phyloP scores from a whole-genome alignment of 1,140 invertebrate species.

The Lucilia cuprina region DNA sequence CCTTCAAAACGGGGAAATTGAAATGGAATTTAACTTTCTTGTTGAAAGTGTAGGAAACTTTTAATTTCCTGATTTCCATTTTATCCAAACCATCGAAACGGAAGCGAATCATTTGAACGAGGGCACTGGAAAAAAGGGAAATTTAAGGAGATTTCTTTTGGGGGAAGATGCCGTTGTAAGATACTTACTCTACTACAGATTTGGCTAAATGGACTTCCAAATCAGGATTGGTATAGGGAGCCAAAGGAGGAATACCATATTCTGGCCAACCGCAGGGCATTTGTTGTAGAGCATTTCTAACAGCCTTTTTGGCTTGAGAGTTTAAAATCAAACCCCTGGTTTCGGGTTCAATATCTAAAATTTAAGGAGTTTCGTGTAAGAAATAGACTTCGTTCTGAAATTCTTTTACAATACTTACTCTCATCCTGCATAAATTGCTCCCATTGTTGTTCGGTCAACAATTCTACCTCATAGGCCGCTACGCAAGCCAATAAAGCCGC shows the following conservation, averaged over 20 bases:
- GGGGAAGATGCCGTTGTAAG: too few relatives aligned
- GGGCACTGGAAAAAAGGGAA: conserved; percentile 36
- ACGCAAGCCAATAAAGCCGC: conserved; percentile 50
- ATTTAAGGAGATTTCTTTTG: neutral
- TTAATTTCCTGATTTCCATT: conserved; percentile 54
- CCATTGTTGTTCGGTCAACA: conserved; percentile 51
- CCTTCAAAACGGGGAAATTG: conserved; percentile 42
- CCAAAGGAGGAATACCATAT: conserved; percentile 55
- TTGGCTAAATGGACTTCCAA: conserved; percentile 49
- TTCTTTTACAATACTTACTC: conserved; percentile 45
- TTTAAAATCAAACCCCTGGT: conserved; percentile 53
- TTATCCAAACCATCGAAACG: conserved; percentile 56
- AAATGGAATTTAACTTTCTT: conserved; percentile 57
- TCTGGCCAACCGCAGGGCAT: conserved; percentile 56
- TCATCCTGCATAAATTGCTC: conserved; percentile 45
- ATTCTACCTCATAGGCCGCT: conserved; percentile 52
- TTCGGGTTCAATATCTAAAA: conserved; percentile 41
- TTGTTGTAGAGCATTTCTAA: conserved; percentile 48
- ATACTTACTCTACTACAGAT: conserved; percentile 56
- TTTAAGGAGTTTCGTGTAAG: neutral
- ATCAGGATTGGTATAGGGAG: conserved; percentile 58
- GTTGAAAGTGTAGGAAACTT: conserved; percentile 57
- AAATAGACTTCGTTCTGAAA: neutral
- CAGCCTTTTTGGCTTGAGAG: conserved; percentile 52
- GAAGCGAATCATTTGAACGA: conserved; percentile 56